phyloP scores from a whole-genome alignment of 2,113 vertebrate genomes.

The Hiodon tergisus region DNA sequence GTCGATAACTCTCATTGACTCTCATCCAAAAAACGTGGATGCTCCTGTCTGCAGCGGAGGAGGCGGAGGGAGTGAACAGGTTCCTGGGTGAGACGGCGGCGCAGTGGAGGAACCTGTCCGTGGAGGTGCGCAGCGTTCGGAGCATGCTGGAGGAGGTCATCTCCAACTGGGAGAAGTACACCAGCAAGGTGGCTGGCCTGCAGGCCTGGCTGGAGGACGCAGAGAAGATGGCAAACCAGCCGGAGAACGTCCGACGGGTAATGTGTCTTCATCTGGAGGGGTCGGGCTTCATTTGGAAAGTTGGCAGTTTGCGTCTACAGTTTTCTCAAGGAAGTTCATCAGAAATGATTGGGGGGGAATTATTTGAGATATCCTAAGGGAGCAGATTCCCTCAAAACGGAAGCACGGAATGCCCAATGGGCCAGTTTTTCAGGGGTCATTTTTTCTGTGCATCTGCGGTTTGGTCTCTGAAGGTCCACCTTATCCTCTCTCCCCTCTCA shows the following conservation, averaged over 20 bases:
- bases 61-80: conserved; percentile 76
- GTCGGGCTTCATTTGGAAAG: too few relatives aligned
- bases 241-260: conserved; percentile 82
- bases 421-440: too few relatives aligned
- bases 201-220: conserved; percentile 91
- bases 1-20: too few relatives aligned
- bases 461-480: neutral
- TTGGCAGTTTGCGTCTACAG: too few relatives aligned
- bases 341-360: too few relatives aligned
- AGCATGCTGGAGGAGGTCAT: conserved; percentile 94
- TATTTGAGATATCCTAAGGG: too few relatives aligned
- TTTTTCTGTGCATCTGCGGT: too few relatives aligned
- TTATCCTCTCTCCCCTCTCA: conserved; percentile 12
- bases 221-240: conserved; percentile 75
- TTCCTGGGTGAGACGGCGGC: conserved; percentile 83
- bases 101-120: conserved; percentile 88
- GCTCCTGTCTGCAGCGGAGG: conserved; percentile 64
- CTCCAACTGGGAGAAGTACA: conserved; percentile 85
- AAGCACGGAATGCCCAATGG: too few relatives aligned
- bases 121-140: conserved; percentile 84
- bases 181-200: conserved; percentile 72
- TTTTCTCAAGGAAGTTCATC: too few relatives aligned
- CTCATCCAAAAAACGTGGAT: too few relatives aligned
- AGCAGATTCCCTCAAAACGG: too few relatives aligned
- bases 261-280: too few relatives aligned